A percentile compares a stretch with the other conserved stretches of the same genome.
Evolutionary conservation across 2,113 vertebrate species (phyloP).

Genomic region (Suncus etruscus): DNA sequence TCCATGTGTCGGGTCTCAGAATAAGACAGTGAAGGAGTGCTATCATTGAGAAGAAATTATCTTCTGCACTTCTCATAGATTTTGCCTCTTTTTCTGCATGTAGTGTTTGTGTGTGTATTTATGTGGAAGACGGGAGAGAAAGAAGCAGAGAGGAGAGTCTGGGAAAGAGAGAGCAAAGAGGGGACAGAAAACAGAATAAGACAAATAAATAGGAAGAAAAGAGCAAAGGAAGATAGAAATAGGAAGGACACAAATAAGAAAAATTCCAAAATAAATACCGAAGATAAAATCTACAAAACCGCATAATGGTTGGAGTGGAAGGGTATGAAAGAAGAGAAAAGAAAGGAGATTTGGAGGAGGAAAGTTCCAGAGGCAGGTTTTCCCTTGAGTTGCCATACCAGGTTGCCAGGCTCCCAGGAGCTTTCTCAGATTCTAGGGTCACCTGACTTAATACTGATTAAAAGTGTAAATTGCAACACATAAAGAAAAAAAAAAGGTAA

Average conservation of each 20-base stretch:
- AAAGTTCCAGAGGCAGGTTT: background rate
- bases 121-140: background rate
- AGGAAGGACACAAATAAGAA: background rate
- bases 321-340: background rate
- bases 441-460: conserved; percentile 74
- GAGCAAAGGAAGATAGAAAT: background rate
- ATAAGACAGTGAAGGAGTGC: conserved; percentile 70
- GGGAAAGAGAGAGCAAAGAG: background rate
- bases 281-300: background rate
- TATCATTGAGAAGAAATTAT: conserved; percentile 65
- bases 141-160: background rate
- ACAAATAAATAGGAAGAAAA: background rate
- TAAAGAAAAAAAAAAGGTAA: conserved; percentile 41
- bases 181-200: background rate
- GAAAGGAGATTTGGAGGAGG: background rate
- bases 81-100: background rate
- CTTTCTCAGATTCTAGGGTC: conserved; percentile 63
- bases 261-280: background rate
- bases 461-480: conserved; percentile 76
- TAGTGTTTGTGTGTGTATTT: background rate
- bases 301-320: background rate
- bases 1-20: conserved; percentile 75
- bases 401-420: conserved; percentile 25
- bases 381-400: background rate
- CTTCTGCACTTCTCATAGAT: conserved; percentile 60